Evolutionary conservation across 2,888 invertebrate genomes (phyloP), one percentile per base, ranked within the genome.

Genomic region (Polymixis flavicincta): DNA sequence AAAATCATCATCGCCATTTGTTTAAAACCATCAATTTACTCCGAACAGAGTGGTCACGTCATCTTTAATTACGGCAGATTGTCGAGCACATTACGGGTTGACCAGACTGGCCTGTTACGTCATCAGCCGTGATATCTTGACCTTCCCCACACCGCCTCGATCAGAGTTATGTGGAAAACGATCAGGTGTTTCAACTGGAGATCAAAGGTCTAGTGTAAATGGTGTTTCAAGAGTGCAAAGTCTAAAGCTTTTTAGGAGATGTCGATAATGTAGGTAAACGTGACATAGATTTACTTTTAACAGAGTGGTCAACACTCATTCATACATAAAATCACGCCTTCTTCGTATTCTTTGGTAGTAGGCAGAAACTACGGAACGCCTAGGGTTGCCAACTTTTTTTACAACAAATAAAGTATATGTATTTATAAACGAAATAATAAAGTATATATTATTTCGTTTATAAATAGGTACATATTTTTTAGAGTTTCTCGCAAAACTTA

Each of bases 41-140:
- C 13, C 17, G 22, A 67, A 50, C 50, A 7, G 50, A 52, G 32
- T 71, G 84, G 88, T 93, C 92, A 92, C 94, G 94, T 95, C 95
- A 95, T 94, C 82, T 85, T 89, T 94, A 93, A 95, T 94, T 95
- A 92, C 89, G 82, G 89, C 84, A 92, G 88, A 94, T 94, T 92
- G 92, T 86, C 83, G 82, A 88, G 87, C 92, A 92, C 87, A 89
- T 91, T 90, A 91, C 90, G 85, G 84, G 85, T 74, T 91, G 92
- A 92, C 92, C 92, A 88, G 84, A 48, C 83, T 88, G 90, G 80
- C 90, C 90, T 86, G 87, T 92, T 91, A 92, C 89, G 63, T 57
- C 71, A 84, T 64, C 60, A 37, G 88, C 90, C 91, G 89, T 72
- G 71, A 61, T 89, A 88, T 82, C 82, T 69, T 87, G 90, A 91